phyloP scores from a whole-genome alignment of 2,113 vertebrate species.

The Entelurus aequoreus region DNA sequence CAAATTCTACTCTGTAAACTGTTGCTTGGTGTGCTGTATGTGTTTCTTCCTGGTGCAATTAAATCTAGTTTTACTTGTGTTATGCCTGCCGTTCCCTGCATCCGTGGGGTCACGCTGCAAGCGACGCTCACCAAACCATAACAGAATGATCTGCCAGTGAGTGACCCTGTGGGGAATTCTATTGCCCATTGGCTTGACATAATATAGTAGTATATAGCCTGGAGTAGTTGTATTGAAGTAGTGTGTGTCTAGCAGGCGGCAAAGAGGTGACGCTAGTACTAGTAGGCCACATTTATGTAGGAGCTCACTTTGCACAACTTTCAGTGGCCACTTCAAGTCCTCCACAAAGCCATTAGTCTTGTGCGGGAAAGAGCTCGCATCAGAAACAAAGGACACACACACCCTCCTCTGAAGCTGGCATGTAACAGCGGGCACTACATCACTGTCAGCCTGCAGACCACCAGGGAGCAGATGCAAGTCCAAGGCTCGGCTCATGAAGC shows the following conservation, averaged over 20 bases:
- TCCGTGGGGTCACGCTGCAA: too few species aligned
- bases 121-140: too few species aligned
- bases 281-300: slow-evolving; percentile 51
- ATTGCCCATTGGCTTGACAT: too few species aligned
- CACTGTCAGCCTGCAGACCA: slow-evolving; percentile 79
- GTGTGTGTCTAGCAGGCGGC: neutral
- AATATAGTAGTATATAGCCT: too few species aligned
- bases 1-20: too few species aligned
- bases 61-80: too few species aligned
- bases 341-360: slow-evolving; percentile 65
- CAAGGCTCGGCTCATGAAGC: slow-evolving; percentile 23
- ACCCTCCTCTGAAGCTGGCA: slow-evolving; percentile 64
- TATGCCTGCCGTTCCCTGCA: too few species aligned
- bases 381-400: slow-evolving; percentile 34
- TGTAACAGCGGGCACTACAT: slow-evolving; percentile 79
- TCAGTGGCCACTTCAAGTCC: slow-evolving; percentile 59
- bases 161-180: too few species aligned
- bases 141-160: too few species aligned
- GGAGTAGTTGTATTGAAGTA: too few species aligned
- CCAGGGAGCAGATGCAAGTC: slow-evolving; percentile 70
- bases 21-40: too few species aligned
- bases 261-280: slow-evolving; percentile 36
- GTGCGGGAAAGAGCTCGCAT: slow-evolving; percentile 54
- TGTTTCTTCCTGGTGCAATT: too few species aligned
- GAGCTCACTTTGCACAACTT: slow-evolving; percentile 49